These are phyloP conservation scores for Nixonia krombeini DNA, from an alignment of 1,140 invertebrate species.

Conservation along the genomic window DNA sequence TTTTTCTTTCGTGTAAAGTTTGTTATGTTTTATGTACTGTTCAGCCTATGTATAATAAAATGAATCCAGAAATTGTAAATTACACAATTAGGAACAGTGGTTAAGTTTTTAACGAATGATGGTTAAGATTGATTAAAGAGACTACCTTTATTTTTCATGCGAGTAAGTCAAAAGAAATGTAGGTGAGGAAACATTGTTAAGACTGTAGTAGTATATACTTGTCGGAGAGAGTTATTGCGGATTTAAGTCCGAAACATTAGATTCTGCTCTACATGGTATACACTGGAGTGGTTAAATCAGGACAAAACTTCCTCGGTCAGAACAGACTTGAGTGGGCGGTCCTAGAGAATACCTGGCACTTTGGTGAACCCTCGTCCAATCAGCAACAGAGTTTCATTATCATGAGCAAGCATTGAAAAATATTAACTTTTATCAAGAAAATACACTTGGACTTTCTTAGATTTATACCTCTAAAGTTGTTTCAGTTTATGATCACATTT, in stretches of 20 bases:
- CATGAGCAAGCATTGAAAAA: slow-evolving; percentile 41
- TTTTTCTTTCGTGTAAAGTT: no score
- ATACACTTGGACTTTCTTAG: slow-evolving; percentile 42
- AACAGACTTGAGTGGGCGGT: slow-evolving; percentile 56
- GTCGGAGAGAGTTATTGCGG: slow-evolving; percentile 14
- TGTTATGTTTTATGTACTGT: no score
- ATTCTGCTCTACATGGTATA: slow-evolving; percentile 20
- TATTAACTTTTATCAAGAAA: slow-evolving; percentile 53
- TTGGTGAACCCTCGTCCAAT: slow-evolving; percentile 66
- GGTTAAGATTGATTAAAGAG: no score
- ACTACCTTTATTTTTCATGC: no score
- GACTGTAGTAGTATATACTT: not conserved
- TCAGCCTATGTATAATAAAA: no score
- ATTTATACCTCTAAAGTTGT: slow-evolving; percentile 48
- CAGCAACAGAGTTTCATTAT: slow-evolving; percentile 38
- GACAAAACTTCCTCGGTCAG: slow-evolving; percentile 63
- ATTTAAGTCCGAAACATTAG: slow-evolving; percentile 25
- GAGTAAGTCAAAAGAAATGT: no score
- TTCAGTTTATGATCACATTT: no score
- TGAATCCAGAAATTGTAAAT: no score
- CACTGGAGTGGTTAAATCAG: slow-evolving; percentile 27
- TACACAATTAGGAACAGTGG: no score
- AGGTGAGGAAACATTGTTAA: no score
- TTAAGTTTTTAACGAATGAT: no score
- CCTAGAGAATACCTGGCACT: slow-evolving; percentile 62